Conservation (phyloP, 92 coral and sea anemone species). For the Palythoa caribaeorum region DNA sequence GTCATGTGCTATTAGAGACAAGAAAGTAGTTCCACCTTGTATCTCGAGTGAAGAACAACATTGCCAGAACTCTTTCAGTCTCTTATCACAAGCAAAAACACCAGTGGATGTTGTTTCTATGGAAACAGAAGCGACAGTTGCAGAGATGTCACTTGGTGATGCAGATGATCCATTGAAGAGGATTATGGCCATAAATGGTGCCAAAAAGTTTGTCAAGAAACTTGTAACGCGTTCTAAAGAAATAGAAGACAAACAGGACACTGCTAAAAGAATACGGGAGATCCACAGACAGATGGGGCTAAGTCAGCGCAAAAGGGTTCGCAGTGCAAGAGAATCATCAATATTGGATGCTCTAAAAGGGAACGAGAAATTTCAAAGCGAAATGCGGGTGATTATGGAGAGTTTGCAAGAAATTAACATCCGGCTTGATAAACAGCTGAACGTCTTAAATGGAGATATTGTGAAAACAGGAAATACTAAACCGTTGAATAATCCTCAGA, state of each 20-base stretch:
- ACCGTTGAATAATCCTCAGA: background rate
- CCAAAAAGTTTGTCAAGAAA: conserved; percentile 27
- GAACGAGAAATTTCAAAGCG: conserved; percentile 17
- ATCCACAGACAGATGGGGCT: conserved; percentile 40
- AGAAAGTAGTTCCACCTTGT: background rate
- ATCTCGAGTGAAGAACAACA: background rate
- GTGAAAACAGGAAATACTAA: background rate
- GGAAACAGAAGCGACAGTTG: background rate
- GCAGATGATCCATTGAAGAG: conserved; percentile 2
- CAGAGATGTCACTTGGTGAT: background rate
- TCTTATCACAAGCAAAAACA: background rate
- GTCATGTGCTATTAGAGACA: background rate
- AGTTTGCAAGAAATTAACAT: conserved; percentile 32
- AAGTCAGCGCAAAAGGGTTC: conserved; percentile 34
- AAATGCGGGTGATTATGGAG: conserved; percentile 39
- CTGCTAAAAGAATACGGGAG: conserved; percentile 42
- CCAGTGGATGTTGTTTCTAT: background rate
- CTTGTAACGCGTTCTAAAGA: background rate
- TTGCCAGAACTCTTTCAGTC: background rate
- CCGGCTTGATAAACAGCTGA: conserved; percentile 38
- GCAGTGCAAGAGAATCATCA: background rate
- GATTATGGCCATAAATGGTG: background rate
- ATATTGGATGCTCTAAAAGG: conserved; percentile 10
- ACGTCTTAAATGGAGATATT: conserved; percentile 12
- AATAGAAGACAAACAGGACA: background rate